Evolutionary conservation across 1,140 invertebrate species (phyloP).

Genomic region (Tetramorium simillimum): DNA sequence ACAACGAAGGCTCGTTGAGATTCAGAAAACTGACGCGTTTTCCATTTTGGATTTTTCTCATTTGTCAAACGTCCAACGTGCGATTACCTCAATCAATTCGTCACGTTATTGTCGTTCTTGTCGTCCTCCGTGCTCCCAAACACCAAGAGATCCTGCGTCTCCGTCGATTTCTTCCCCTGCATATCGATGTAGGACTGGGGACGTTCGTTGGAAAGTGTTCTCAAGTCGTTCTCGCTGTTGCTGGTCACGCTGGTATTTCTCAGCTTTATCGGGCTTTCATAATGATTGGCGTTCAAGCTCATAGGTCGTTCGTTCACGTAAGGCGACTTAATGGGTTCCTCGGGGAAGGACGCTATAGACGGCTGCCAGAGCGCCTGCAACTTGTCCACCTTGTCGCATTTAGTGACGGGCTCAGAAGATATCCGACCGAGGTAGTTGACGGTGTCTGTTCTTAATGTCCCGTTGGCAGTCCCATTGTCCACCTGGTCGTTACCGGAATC

Average conservation of each 20-base stretch:
- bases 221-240: slow-evolving; percentile 81
- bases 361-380: slow-evolving; percentile 81
- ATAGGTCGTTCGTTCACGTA: slow-evolving; percentile 80
- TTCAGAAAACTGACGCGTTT: background rate
- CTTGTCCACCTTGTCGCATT: slow-evolving; percentile 84
- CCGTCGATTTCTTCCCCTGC: slow-evolving; percentile 75
- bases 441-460: slow-evolving; percentile 69
- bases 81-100: slow-evolving; percentile 31
- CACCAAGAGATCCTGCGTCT: slow-evolving; percentile 74
- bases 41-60: slow-evolving; percentile 20
- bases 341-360: slow-evolving; percentile 72
- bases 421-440: slow-evolving; percentile 83
- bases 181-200: slow-evolving; percentile 86
- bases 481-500: slow-evolving; percentile 60
- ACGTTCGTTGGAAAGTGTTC: slow-evolving; percentile 79
- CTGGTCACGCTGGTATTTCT: slow-evolving; percentile 78
- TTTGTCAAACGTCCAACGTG: slow-evolving; percentile 6
- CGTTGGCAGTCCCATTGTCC: background rate
- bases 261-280: slow-evolving; percentile 85
- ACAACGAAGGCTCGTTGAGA: background rate
- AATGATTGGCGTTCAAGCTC: slow-evolving; percentile 78
- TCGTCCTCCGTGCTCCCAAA: slow-evolving; percentile 68
- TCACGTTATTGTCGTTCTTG: slow-evolving; percentile 61
- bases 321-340: slow-evolving; percentile 70
- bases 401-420: slow-evolving; percentile 78